Percentiles rank a stretch among this genome's conserved stretches.
Conservation (phyloP, 1,140 invertebrate species). For the Macrobrachium rosenbergii region DNA sequence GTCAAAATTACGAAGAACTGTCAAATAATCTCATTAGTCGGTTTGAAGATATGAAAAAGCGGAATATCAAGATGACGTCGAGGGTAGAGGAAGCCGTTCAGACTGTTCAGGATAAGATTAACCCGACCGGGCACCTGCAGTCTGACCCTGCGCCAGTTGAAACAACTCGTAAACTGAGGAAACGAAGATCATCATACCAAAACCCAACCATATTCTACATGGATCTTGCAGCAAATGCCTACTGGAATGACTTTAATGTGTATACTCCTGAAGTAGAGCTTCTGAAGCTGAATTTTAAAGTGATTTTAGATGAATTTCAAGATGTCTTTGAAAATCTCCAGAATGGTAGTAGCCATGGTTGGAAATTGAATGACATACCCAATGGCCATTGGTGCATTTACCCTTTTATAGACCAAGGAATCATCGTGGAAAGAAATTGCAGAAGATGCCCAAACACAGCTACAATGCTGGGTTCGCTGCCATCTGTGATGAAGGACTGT, state of each 20-base stretch:
- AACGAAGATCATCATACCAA: conserved; percentile 13
- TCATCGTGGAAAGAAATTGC: conserved; percentile 26
- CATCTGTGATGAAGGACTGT: conserved; percentile 51
- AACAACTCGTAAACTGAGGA: neutral
- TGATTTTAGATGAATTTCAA: conserved; percentile 50
- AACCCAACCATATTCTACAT: conserved; percentile 53
- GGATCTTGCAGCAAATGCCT: conserved; percentile 40
- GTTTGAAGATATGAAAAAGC: neutral
- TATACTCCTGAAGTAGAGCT: conserved; percentile 27
- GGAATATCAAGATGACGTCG: too few relatives aligned
- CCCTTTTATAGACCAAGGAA: conserved; percentile 52
- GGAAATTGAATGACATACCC: conserved; percentile 49
- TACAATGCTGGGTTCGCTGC: conserved; percentile 30
- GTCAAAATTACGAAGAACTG: conserved; percentile 15
- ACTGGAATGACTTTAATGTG: conserved; percentile 35
- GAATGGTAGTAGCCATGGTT: conserved; percentile 30
- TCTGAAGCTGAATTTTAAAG: conserved; percentile 41
- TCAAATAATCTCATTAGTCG: neutral
- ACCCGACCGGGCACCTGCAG: neutral
- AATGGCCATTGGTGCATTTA: conserved; percentile 62
- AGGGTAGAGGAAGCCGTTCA: conserved; percentile 4
- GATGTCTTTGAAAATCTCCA: conserved; percentile 35
- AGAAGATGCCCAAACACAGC: conserved; percentile 39
- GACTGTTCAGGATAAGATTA: neutral
- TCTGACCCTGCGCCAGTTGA: neutral